Evolutionary conservation across 2,797 vertebrate genomes (phyloP), one percentile per base, ranked within the genome.

Genomic region (Ficedula albicollis): DNA sequence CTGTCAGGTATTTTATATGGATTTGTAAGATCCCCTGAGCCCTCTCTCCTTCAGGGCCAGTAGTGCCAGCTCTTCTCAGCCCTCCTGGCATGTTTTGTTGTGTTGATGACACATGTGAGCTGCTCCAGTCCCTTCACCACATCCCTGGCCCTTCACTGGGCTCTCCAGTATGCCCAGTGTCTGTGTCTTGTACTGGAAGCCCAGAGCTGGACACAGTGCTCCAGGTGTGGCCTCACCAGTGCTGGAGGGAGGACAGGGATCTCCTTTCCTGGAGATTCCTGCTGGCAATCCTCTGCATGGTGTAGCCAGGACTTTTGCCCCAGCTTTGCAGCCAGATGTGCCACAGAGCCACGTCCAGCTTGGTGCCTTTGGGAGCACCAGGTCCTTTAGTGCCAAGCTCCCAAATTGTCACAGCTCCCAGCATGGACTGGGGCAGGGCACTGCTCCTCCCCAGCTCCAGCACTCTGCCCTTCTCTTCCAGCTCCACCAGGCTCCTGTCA

Each of bases 361-460:
- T 7, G 17, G 11, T 7, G 7, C 26, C 56, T 25, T n/a, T 6
- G 46, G 26, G 13, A n/a, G 10, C 0, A 2, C 6, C 1, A 4
- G 21, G 3, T 32, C 26, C 13, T 49, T 34, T 1, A 3, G 32
- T 38, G 62, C 38, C 36, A 36, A 62, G 32, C 27, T 11, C 12
- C 52, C n/a, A n/a, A n/a, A n/a, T n/a, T n/a, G n/a, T 7, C 54
- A 44, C 10, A 1, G 60, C 19, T 29, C 19, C n/a, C 49, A 67
- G 30, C 19, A n/a, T 0, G 1, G 5, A 13, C 0, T 15, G 14
- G 13, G 22, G 8, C 36, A 38, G 5, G 15, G 36, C 4, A 23
- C 1, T 43, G 19, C 2, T 52, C 52, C 41, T 73, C 13, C 38
- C 43, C 29, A 39, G 20, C 3, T 18, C 25, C 14, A 84, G 23